Base-by-base conservation (phyloP, 1,140 invertebrate genomes). In the Bombus picipes region DNA sequence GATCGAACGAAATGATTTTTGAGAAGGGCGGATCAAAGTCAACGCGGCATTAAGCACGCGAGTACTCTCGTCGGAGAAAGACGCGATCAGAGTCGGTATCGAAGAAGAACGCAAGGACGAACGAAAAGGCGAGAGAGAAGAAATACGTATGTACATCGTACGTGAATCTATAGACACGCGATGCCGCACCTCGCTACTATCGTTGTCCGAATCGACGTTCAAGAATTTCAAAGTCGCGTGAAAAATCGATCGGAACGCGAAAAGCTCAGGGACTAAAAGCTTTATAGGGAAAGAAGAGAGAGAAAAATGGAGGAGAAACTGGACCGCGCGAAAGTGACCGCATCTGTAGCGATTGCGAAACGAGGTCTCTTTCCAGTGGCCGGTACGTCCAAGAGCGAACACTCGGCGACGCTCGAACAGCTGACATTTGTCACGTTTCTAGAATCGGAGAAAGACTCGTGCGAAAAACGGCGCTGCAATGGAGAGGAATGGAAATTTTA, bases 261-360 rank as follows among this genome's bases (percentile, higher is more conserved):
- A 53, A 22, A 53, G 18, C 47, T 53, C 18, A 0, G 5, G 0
- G 18, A 53, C 8, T 53, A 1, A 2, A 53, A 22, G 5, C 2
- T 8, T 53, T 22, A 22, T 53, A 22, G 18, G 18, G 18, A 53
- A 53, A 53, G 47, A 2, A 18, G 47, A 18, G 6, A 47, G 1
- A 18, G n/a, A 18, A 47, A 62, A 25, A 77, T 62, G 0, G 15
- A 62, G 6, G 5, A 62, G 1, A 62, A 77, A 41, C 39, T 4
- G 41, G 2, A 47, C 5, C 18, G 62, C 8, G 8, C 85, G 82
- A 89, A 89, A 89, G 77, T 77, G 78, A 74, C 59, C 76, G 72
- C 65, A 71, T 80, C 43, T 47, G 62, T 25, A 37, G 9, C 77
- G 39, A 47, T 80, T n/a, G 65, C 62, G 53, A 80, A 70, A 80